These are phyloP conservation scores for Heliconius eleuchia DNA, from an alignment of 1,140 invertebrate genomes.

Conservation along the genomic window DNA sequence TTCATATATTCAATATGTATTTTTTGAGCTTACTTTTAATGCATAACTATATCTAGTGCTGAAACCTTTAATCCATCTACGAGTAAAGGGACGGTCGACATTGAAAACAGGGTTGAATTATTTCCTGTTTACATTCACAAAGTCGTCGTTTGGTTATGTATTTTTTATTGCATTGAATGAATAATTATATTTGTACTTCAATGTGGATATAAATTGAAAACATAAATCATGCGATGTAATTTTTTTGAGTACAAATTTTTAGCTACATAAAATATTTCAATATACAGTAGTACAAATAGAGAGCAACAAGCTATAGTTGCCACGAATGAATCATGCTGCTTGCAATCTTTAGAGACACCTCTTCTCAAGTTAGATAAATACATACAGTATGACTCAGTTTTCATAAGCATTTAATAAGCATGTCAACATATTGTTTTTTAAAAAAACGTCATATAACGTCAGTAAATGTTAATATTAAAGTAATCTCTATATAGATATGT, in stretches of 20 bases:
- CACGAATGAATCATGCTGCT: neutral
- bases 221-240: no score
- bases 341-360: neutral
- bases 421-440: no score
- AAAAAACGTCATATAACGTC: no score
- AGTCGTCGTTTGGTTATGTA: conserved; percentile 21
- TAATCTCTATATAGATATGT: neutral
- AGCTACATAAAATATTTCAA: no score
- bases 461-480: neutral
- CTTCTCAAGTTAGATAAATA: neutral
- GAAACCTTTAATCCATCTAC: conserved; percentile 15
- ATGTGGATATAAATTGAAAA: no score
- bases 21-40: neutral
- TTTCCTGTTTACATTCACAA: conserved; percentile 42
- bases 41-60: neutral
- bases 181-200: neutral
- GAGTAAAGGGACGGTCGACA: conserved; percentile 26
- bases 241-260: no score
- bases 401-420: no score
- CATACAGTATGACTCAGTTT: neutral
- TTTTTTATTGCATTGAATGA: neutral
- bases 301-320: neutral
- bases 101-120: conserved; percentile 30
- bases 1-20: neutral
- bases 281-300: neutral